phyloP scores from a whole-genome alignment of 2,797 vertebrate genomes.

The Dendrocincla tyrannina region DNA sequence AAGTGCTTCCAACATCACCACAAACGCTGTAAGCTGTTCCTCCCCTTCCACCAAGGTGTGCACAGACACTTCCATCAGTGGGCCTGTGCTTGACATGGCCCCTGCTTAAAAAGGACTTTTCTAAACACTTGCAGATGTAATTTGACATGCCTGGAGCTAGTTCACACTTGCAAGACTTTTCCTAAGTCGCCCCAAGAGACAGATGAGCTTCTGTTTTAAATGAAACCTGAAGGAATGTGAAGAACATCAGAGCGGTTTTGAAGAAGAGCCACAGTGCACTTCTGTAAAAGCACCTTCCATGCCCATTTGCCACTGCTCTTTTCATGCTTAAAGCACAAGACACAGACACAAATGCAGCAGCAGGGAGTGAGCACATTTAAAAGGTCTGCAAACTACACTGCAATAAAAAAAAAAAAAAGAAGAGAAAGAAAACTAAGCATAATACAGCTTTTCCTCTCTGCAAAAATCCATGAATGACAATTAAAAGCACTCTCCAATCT shows the following conservation, averaged over 20 bases:
- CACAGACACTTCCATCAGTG: background rate
- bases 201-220: background rate
- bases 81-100: background rate
- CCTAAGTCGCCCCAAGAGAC: background rate
- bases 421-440: background rate
- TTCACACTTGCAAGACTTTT: background rate
- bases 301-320: background rate
- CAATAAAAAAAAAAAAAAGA: background rate
- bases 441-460: background rate
- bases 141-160: background rate
- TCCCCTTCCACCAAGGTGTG: background rate
- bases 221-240: background rate
- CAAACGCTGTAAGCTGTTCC: background rate
- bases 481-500: background rate
- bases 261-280: accelerated
- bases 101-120: background rate
- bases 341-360: background rate
- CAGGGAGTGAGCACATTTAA: background rate
- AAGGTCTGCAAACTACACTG: background rate
- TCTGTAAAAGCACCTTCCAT: background rate
- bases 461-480: background rate
- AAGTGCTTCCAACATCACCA: background rate
- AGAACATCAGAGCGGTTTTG: background rate
- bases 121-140: background rate
- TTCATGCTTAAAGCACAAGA: background rate